Percentiles rank a stretch among this genome's conserved stretches.
These are phyloP conservation scores for Dastarcus helophoroides DNA, from an alignment of 2,888 invertebrate genomes.

Conservation along the genomic window DNA sequence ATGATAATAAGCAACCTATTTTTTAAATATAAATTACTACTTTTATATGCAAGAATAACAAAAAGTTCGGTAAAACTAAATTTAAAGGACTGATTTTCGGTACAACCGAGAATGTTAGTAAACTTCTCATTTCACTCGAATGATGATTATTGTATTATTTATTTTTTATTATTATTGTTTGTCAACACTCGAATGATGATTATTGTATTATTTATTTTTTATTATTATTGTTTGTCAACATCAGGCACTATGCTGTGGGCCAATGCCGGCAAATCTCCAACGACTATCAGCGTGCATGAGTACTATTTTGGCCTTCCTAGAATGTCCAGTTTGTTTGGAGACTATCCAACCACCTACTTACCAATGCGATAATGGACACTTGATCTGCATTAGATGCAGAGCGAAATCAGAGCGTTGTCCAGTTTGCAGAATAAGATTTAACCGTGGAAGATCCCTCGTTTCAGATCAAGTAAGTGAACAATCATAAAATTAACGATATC, in stretches of 20 bases:
- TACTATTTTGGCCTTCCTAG: slow-evolving; percentile 42
- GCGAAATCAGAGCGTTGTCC: slow-evolving; percentile 50
- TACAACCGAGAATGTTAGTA: too few relatives aligned
- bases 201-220: too few relatives aligned
- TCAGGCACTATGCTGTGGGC: slow-evolving; percentile 42
- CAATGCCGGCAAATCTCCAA: slow-evolving; percentile 44
- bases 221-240: too few relatives aligned
- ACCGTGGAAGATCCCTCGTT: slow-evolving; percentile 40
- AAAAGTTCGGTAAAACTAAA: too few relatives aligned
- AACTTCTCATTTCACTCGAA: too few relatives aligned
- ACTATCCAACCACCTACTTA: slow-evolving; percentile 50
- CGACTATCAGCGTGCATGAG: slow-evolving; percentile 42
- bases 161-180: too few relatives aligned
- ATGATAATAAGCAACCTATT: too few relatives aligned
- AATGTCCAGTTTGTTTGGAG: slow-evolving; percentile 55
- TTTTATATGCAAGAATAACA: too few relatives aligned
- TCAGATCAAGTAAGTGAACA: slow-evolving; percentile 39
- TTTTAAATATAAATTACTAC: too few relatives aligned
- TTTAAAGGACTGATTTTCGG: too few relatives aligned
- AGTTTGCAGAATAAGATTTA: slow-evolving; percentile 46
- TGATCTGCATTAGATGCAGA: slow-evolving; percentile 50
- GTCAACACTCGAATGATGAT: too few relatives aligned
- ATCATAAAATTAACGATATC: background rate
- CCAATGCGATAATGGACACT: slow-evolving; percentile 55
- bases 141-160: too few relatives aligned